Percentiles rank a stretch among this genome's conserved stretches.
Evolutionary conservation across 30 jellyfish, hydroid and myxozoan species (phyloP).

Genomic region (Turritopsis dohrnii): DNA sequence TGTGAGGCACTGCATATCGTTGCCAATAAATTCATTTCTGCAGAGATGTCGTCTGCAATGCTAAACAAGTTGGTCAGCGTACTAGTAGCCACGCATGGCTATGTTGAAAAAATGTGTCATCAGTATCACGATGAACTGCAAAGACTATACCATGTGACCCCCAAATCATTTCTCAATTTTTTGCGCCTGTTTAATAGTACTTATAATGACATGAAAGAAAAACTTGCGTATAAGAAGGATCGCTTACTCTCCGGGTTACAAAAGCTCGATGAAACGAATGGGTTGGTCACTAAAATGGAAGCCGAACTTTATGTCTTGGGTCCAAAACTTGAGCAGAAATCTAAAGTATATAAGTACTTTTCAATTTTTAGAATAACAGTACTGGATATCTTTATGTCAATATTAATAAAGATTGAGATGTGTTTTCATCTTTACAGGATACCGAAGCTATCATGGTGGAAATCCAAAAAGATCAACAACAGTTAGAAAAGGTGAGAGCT

Average conservation of each 20-base stretch:
- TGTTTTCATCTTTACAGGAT: slow-evolving; percentile 37
- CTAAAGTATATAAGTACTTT: slow-evolving; percentile 41
- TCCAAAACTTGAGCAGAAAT: slow-evolving; percentile 61
- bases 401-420: background rate
- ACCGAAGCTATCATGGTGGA: slow-evolving; percentile 67
- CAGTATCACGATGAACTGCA: slow-evolving; percentile 49
- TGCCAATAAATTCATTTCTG: slow-evolving; percentile 54
- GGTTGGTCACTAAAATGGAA: slow-evolving; percentile 56
- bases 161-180: slow-evolving; percentile 54
- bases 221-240: slow-evolving; percentile 31
- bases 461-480: slow-evolving; percentile 61
- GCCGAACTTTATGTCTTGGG: slow-evolving; percentile 56
- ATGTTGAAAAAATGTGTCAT: slow-evolving; percentile 39
- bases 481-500: slow-evolving; percentile 65
- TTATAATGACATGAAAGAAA: slow-evolving; percentile 35
- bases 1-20: slow-evolving; percentile 65
- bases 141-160: slow-evolving; percentile 62
- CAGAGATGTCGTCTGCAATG: slow-evolving; percentile 17
- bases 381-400: background rate
- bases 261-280: slow-evolving; percentile 71
- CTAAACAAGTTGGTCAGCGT: slow-evolving; percentile 32
- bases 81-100: slow-evolving; percentile 42
- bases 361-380: too few species aligned
- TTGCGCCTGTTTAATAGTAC: slow-evolving; percentile 37
- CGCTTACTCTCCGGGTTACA: slow-evolving; percentile 57